Base-by-base conservation (phyloP, 2,888 invertebrate genomes). In the Lithophane ornitopus region DNA sequence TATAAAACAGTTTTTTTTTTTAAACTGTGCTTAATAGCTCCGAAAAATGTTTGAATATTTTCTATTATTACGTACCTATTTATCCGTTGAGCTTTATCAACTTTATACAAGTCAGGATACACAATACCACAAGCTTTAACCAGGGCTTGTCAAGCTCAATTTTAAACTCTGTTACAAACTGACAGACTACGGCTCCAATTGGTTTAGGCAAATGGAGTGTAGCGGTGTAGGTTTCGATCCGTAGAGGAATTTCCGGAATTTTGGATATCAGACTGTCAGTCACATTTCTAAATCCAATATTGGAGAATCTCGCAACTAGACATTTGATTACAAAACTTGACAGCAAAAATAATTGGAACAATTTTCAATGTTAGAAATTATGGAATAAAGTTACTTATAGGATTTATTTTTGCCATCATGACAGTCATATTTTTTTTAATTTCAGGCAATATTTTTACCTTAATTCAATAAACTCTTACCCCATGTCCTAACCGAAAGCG, bases 261-360 rank as follows among this genome's bases (percentile, higher is more conserved):
- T n/a, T 9, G 9, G 16, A 39, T 67, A 11, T 59, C 68, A 46
- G 7, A 14, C 11, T 49, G 52, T 68, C 63, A 34, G 28, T 59
- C 52, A 75, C n/a, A 16, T 16, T 19, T 68, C 52, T 58, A 68
- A 69, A 75, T 59, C 58, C 58, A 52, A 54, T 80, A 62, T 69
- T 59, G 26, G 46, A 16, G 49, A 61, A 63, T 54, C 39, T 66
- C 19, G 44, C 22, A 46, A 54, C 44, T 3, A 39, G 49, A 39
- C 6, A 44, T 59, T 80, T 54, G 16, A 19, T 59, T 14, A 41
- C 66, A 67, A 67, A 14, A 16, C 34, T 58, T 46, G 68, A 46
- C 63, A 65, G 58, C 26, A 16, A 11, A n/a, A 54, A 39, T 41
- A 14, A 61, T 61, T 79, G 59, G 7, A 72, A 44, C 11, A 11